A percentile compares a stretch with the other conserved stretches of the same genome.
Conservation (phyloP, 2,797 vertebrate species). For the Scyliorhinus canicula region DNA sequence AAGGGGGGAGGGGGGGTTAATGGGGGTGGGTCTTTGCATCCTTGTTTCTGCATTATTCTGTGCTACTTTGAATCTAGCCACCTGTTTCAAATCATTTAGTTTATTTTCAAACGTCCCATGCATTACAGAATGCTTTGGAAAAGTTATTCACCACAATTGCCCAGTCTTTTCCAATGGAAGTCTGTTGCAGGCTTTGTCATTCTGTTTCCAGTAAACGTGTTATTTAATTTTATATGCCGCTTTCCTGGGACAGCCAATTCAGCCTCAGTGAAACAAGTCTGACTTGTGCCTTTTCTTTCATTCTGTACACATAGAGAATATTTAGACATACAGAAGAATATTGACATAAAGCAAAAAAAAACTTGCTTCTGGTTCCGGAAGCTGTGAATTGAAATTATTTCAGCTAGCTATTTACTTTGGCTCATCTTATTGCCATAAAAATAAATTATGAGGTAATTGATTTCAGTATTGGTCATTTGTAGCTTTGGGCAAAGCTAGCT, state of each 20-base stretch:
- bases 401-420: background rate
- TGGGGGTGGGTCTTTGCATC: background rate
- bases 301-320: background rate
- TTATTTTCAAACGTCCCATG: background rate
- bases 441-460: background rate
- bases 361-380: background rate
- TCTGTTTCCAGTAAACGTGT: conserved; percentile 9
- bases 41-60: background rate
- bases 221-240: background rate
- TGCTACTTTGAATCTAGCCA: background rate
- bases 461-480: background rate
- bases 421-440: background rate
- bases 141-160: background rate
- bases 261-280: background rate
- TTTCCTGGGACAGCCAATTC: background rate
- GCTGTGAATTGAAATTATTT: background rate
- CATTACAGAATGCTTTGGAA: conserved; percentile 9
- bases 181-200: background rate
- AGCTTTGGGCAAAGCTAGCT: background rate
- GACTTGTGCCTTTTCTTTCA: conserved; percentile 3
- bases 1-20: background rate
- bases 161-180: background rate
- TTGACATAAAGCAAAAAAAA: background rate
- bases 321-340: background rate
- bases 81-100: conserved; percentile 15